Conservation (phyloP, 2,888 invertebrate genomes). For the Perizoma flavofasciatum region DNA sequence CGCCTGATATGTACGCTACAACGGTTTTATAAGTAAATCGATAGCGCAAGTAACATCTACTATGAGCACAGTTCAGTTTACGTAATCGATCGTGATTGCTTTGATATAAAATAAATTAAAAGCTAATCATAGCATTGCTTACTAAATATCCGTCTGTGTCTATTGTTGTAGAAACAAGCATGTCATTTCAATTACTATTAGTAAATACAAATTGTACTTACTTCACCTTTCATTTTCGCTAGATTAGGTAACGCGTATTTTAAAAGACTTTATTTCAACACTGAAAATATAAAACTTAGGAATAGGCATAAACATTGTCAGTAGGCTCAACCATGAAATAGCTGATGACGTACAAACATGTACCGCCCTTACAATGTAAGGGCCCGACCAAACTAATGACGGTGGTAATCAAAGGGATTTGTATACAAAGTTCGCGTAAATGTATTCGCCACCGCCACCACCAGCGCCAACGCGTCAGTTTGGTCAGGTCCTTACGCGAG, state of each 20-base stretch:
- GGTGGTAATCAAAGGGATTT: too few species aligned
- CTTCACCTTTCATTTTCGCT: constrained; percentile 59
- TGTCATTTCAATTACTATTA: constrained; percentile 71
- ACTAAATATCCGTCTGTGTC: constrained; percentile 49
- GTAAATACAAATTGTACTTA: constrained; percentile 51
- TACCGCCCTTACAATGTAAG: too few species aligned
- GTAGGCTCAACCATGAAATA: too few species aligned
- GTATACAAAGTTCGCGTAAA: too few species aligned
- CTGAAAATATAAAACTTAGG: constrained; percentile 31
- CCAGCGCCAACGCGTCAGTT: too few species aligned
- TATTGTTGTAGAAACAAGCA: constrained; percentile 64
- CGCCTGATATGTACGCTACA: too few species aligned
- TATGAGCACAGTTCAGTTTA: constrained; percentile 13
- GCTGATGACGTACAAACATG: too few species aligned
- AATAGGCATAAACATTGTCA: too few species aligned
- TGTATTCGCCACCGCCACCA: too few species aligned
- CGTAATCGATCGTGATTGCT: constrained; percentile 25
- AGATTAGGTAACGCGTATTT: constrained; percentile 70
- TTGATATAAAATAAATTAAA: constrained; percentile 45
- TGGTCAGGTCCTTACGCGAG: too few species aligned
- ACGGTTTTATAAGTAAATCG: background rate
- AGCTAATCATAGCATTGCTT: constrained; percentile 51
- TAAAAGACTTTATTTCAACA: constrained; percentile 52
- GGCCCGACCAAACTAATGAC: too few species aligned
- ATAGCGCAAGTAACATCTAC: background rate